Conservation (phyloP, 2,888 invertebrate species). For the Thereva unica region DNA sequence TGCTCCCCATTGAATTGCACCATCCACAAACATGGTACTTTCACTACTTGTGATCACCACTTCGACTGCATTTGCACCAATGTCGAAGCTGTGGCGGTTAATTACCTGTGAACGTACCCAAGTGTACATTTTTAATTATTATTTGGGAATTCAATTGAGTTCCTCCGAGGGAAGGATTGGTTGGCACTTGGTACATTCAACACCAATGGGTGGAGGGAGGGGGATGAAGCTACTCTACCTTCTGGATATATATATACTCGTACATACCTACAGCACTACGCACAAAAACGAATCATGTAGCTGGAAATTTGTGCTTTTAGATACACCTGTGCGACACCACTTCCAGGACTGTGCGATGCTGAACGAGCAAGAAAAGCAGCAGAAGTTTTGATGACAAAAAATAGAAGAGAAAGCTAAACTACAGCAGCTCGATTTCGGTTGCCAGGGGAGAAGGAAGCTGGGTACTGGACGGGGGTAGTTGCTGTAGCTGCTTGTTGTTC, state of each 20-base stretch:
- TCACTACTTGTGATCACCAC: no score
- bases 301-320: constrained; percentile 3
- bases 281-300: no score
- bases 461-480: not conserved
- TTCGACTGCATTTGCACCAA: not conserved
- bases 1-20: no score
- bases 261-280: no score
- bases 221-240: not conserved
- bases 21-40: no score
- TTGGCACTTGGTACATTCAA: not conserved
- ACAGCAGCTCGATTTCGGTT: no score
- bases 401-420: not conserved
- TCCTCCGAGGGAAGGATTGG: not conserved
- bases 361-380: constrained; percentile 5
- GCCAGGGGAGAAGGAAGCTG: not conserved
- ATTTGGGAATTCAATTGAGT: not conserved
- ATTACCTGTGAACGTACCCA: not conserved
- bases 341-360: not conserved
- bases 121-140: constrained; percentile 14
- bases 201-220: no score
- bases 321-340: constrained; percentile 9
- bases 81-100: not conserved
- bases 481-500: not conserved
- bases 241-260: no score
- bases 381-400: constrained; percentile 1